A percentile compares a stretch with the other conserved stretches of the same genome.
Conservation (phyloP, 2,113 vertebrate species). For the Rhabdomys dilectus region DNA sequence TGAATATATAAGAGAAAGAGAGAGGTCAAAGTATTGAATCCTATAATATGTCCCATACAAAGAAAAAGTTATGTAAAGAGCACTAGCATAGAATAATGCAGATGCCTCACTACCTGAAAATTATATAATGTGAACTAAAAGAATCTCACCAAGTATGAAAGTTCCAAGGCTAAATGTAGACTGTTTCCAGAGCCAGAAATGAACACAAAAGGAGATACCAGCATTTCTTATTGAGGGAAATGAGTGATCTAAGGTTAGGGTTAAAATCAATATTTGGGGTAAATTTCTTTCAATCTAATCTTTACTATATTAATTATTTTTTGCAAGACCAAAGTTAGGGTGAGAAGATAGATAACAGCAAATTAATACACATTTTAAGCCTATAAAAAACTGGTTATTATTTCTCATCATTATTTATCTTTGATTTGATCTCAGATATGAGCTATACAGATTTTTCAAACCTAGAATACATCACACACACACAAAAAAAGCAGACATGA, state of each 20-base stretch:
- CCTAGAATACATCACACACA: background rate
- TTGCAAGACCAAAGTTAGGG: background rate
- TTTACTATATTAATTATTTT: background rate
- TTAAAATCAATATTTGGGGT: background rate
- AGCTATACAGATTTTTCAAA: background rate
- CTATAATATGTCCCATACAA: background rate
- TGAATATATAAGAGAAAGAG: rapidly evolving
- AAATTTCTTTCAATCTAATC: background rate
- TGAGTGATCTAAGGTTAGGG: background rate
- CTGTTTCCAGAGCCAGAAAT: background rate
- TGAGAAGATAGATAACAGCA: background rate
- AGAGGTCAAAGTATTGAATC: rapidly evolving
- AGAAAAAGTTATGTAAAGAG: background rate
- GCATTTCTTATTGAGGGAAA: background rate
- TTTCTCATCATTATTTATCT: background rate
- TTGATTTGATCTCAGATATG: background rate
- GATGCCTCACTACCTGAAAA: background rate
- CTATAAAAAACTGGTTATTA: background rate
- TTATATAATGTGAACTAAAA: background rate
- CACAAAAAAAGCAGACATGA: background rate
- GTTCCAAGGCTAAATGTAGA: too few species aligned
- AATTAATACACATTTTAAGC: background rate
- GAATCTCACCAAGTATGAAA: rapidly evolving
- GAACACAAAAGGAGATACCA: background rate
- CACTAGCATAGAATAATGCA: rapidly evolving